Conservation (phyloP, 2,113 vertebrate species). For the Formicarius rufipectus region DNA sequence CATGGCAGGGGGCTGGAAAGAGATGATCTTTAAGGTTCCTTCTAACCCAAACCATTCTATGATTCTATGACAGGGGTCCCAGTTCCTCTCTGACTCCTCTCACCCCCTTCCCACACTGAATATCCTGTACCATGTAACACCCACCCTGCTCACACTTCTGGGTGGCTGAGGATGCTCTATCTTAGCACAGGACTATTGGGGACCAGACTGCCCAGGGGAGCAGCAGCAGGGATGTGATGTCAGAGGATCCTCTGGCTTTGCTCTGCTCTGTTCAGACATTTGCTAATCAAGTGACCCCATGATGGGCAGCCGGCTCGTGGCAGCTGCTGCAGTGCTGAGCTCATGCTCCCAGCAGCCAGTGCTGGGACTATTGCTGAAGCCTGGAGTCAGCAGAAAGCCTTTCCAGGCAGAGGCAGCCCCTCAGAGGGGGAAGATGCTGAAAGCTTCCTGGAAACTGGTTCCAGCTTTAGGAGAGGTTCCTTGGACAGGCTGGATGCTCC, state of each 20-base stretch:
- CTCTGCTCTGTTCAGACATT: background rate
- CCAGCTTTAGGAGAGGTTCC: background rate
- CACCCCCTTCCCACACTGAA: background rate
- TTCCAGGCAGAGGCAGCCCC: background rate
- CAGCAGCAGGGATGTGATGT: background rate
- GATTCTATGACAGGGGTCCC: background rate
- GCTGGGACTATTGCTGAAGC: background rate
- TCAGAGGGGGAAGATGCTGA: background rate
- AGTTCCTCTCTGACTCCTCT: background rate
- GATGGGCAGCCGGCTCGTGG: fast-evolving
- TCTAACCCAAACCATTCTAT: background rate
- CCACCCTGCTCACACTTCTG: background rate
- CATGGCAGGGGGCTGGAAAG: background rate
- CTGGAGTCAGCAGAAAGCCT: background rate
- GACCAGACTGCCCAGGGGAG: background rate
- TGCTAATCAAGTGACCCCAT: background rate
- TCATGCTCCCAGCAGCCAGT: background rate
- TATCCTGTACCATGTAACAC: background rate
- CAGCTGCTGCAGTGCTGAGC: background rate
- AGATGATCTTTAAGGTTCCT: background rate
- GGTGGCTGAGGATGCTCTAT: background rate
- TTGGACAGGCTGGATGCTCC: background rate
- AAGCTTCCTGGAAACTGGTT: background rate
- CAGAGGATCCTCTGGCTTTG: background rate
- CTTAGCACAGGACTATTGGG: fast-evolving